Base-by-base conservation (phyloP, 2,888 invertebrate genomes). In the Plemyria rubiginata region DNA sequence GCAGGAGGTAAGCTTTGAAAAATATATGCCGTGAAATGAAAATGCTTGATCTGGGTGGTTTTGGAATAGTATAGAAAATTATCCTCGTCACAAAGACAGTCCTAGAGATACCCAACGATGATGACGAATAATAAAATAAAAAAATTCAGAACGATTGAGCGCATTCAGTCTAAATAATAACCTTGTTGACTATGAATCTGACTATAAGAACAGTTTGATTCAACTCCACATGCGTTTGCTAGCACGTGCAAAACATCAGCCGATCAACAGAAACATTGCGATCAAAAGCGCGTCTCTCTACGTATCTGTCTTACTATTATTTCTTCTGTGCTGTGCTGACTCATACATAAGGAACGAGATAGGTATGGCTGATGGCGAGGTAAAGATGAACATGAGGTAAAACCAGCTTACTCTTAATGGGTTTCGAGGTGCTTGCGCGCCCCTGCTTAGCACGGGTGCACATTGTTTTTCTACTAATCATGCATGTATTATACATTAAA, bases 211-310 rank as follows among this genome's bases (percentile, higher is more conserved):
- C 54, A 28, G 29, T 41, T n/a, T n/a, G 16, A 60, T 55, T 22
- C 15, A 56, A 16, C 45, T 48, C 41, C 60, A 65, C 40, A 54
- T 60, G 60, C 11, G 36, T 46, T 49, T 22, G 12, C 48, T 0
- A 36, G 63, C 68, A 69, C 65, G 62, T 69, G 69, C 65, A 36
- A 56, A 62, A 59, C 64, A 60, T 66, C 63, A 55, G 53, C 52
- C 50, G 61, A 62, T 60, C 66, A 57, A 56, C 61, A 38, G 58
- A 55, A 58, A 55, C 45, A 41, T 13, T 48, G 51, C 57, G 62
- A 66, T 70, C 67, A 67, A 66, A 63, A 50, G 65, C 61, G 58
- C 49, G 56, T 50, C 45, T 51, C 50, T 50, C 43, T 46, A 50
- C 36, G 15, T 36, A 49, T 54, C 48, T 54, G 32, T 32, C 1